Percentiles rank a stretch among this genome's conserved stretches.
Conservation (phyloP, 2,888 invertebrate species). For the Halocaridina rubra region DNA sequence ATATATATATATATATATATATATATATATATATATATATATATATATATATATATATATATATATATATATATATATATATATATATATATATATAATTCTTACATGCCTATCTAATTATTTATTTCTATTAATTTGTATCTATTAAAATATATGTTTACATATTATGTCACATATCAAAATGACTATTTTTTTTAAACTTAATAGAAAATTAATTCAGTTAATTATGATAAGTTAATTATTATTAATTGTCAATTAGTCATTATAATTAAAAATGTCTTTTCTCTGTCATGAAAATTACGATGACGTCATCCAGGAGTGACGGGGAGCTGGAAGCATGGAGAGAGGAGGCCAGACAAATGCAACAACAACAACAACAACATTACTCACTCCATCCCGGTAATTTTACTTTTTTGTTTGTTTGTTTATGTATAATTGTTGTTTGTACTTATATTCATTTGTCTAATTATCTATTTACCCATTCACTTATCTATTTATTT, state of each 20-base stretch:
- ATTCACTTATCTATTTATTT: no score
- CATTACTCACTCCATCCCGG: not conserved
- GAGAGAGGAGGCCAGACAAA: constrained; percentile 26
- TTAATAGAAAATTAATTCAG: no score
- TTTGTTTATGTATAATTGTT: no score
- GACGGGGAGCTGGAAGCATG: constrained; percentile 22
- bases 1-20: not conserved
- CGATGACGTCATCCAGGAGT: no score
- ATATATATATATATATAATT: not conserved
- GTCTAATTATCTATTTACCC: no score
- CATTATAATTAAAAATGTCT: no score
- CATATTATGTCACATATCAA: not conserved
- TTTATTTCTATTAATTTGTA: not conserved
- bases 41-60: not conserved
- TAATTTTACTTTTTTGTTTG: no score
- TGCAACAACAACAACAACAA: constrained; percentile 13
- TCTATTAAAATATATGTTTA: not conserved
- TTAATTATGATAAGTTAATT: no score
- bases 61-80: not conserved
- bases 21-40: not conserved
- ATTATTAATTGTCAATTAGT: no score
- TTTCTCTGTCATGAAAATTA: no score
- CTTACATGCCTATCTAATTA: not conserved
- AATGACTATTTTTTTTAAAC: no score
- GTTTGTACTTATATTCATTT: no score